Conservation (phyloP, 1,140 invertebrate species). For the Drusus annulatus region DNA sequence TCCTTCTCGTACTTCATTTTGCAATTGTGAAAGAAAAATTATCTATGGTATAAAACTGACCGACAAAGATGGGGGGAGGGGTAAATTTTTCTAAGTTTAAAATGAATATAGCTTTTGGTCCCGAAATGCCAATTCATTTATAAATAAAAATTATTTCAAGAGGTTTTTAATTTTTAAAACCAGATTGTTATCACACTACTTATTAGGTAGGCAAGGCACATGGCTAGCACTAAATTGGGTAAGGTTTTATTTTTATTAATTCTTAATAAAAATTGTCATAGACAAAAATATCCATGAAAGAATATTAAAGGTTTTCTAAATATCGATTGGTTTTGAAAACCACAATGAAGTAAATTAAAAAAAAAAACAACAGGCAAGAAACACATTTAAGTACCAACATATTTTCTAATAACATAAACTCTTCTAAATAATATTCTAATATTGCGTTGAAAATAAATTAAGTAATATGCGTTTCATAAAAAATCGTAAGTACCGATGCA, state of each 20-base stretch:
- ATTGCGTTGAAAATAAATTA: slow-evolving; percentile 1
- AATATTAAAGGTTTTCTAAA: not conserved
- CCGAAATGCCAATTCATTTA: slow-evolving; percentile 18
- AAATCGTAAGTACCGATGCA: no score
- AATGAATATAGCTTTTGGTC: slow-evolving; percentile 29
- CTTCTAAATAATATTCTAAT: slow-evolving; percentile 11
- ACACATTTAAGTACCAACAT: not conserved
- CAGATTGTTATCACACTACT: slow-evolving; percentile 4
- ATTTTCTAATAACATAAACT: slow-evolving; percentile 1
- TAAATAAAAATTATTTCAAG: slow-evolving; percentile 14
- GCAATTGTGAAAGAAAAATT: slow-evolving; percentile 31
- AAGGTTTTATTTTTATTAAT: not conserved
- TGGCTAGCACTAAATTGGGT: slow-evolving; percentile 35
- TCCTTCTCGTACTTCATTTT: slow-evolving; percentile 40
- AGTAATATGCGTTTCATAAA: no score
- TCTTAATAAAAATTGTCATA: not conserved
- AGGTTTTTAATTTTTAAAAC: not conserved
- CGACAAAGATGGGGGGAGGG: no score
- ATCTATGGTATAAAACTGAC: no score
- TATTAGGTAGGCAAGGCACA: slow-evolving; percentile 36
- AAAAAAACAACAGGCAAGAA: slow-evolving; percentile 8
- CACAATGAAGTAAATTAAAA: no score
- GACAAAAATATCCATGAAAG: not conserved
- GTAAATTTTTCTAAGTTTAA: not conserved
- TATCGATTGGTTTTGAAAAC: not conserved